Base-by-base conservation (phyloP, 2,797 vertebrate species). In the Delichon dasypus region DNA sequence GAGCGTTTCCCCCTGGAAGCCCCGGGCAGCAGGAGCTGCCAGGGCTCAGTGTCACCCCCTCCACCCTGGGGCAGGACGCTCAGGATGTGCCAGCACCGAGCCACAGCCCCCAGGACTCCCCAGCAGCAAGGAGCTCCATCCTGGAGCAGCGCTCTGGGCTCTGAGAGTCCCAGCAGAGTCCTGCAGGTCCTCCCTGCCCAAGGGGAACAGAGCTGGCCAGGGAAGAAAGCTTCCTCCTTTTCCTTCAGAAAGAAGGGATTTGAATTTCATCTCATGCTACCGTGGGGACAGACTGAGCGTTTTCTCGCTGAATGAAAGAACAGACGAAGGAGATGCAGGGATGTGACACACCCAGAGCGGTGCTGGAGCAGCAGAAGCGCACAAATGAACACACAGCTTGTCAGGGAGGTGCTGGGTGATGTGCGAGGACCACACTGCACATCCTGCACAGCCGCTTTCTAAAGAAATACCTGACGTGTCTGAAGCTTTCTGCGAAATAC, bases 401-500 rank as follows among this genome's bases (percentile, higher is more conserved):
- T 3, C 85, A 17, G 0, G 14, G 50, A 38, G 81, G 40, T 13
- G 13, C 53, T 58, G 65, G 70, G 32, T 11, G 83, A 64, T 79
- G 55, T 50, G 72, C 20, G 55, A 32, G 76, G 70, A 78, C 38
- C 40, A 17, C 48, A 32, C 5, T 13, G 20, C 58, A 85, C 76
- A 60, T 72, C 38, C 57, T 58, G 74, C 82, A 73, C 44, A 60
- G 68, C 80, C 27, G 7, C 47, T 53, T 88, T 84, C 89, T 77
- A 19, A 44, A 67, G 89, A 90, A 92, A 11, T 32, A 47, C 21
- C 85, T 81, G 67, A 79, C 40, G 42, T 10, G 53, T 25, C 64
- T 80, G 30, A 20, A 65, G 61, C 12, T 95, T 96, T 94, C 88
- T 93, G 94, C 26, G 71, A 96, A 94, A 90, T 78, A 85, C 79